Conservation (phyloP, 2,797 vertebrate genomes). For the Betta splendens region DNA sequence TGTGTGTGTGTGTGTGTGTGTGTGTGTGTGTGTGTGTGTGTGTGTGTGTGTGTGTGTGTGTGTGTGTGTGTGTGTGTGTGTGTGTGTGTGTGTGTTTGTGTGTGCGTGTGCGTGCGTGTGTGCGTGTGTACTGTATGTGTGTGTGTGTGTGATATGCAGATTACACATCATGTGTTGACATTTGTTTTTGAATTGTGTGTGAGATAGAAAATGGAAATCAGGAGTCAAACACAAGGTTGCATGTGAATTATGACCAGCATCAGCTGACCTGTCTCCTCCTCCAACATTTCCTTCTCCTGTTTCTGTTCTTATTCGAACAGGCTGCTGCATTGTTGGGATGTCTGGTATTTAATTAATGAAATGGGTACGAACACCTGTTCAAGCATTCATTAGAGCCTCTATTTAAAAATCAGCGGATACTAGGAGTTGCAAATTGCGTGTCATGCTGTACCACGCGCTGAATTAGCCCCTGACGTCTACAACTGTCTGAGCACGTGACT, state of each 20-base stretch:
- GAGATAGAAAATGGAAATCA: slow-evolving; percentile 1
- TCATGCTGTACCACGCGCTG: slow-evolving; percentile 13
- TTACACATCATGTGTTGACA: too few species aligned
- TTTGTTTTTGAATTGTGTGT: neutral
- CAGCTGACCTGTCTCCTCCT: slow-evolving; percentile 19
- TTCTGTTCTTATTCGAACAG: slow-evolving; percentile 22
- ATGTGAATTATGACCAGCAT: slow-evolving; percentile 25
- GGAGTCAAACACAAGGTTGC: slow-evolving; percentile 36
- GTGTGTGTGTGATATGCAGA: neutral
- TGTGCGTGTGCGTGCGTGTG: neutral
- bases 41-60: neutral
- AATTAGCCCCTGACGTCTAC: slow-evolving; percentile 26
- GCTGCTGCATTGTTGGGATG: slow-evolving; percentile 34
- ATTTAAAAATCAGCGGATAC: slow-evolving; percentile 28
- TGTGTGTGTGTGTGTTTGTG: neutral
- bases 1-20: neutral
- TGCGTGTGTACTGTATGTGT: neutral
- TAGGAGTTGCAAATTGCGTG: slow-evolving; percentile 35
- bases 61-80: neutral
- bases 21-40: neutral
- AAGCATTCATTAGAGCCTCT: slow-evolving; percentile 39
- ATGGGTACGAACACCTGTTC: slow-evolving; percentile 50
- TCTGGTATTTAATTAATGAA: slow-evolving; percentile 56
- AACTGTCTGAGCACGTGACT: neutral
- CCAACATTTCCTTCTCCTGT: slow-evolving; percentile 1